Conservation (phyloP, 2,888 invertebrate species). For the Amiota minor region DNA sequence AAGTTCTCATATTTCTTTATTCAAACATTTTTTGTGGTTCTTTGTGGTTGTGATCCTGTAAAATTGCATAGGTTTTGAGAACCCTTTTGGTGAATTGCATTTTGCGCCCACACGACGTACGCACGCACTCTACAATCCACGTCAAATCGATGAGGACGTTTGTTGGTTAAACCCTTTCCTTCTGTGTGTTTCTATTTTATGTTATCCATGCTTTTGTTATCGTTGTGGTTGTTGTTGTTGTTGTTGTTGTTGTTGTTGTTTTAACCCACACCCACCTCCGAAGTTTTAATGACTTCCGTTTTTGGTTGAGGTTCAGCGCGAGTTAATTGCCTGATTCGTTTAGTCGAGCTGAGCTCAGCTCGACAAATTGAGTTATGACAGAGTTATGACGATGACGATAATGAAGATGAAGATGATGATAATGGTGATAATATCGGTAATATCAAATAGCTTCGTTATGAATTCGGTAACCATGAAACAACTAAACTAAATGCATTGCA, state of each 20-base stretch:
- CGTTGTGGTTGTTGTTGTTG: too few relatives aligned
- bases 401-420: too few relatives aligned
- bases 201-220: too few relatives aligned
- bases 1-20: conserved; percentile 18
- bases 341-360: neutral
- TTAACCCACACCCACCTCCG: conserved; percentile 1
- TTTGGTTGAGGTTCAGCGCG: conserved; percentile 43
- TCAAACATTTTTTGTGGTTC: neutral
- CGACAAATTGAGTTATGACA: too few relatives aligned
- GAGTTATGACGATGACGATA: too few relatives aligned
- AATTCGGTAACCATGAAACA: too few relatives aligned
- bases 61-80: neutral
- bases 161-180: too few relatives aligned
- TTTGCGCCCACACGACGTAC: neutral
- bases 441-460: too few relatives aligned
- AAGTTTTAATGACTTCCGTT: conserved; percentile 60
- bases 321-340: conserved; percentile 14
- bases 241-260: too few relatives aligned
- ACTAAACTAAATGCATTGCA: too few relatives aligned
- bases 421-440: too few relatives aligned
- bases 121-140: neutral
- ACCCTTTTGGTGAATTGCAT: neutral
- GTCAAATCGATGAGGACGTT: neutral
- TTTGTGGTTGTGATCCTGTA: neutral
- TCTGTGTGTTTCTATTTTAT: too few relatives aligned